A percentile compares a stretch with the other conserved stretches of the same genome.
These are phyloP conservation scores for Sebastiscus tertius DNA, from an alignment of 2,797 vertebrate genomes.

Conservation along the genomic window DNA sequence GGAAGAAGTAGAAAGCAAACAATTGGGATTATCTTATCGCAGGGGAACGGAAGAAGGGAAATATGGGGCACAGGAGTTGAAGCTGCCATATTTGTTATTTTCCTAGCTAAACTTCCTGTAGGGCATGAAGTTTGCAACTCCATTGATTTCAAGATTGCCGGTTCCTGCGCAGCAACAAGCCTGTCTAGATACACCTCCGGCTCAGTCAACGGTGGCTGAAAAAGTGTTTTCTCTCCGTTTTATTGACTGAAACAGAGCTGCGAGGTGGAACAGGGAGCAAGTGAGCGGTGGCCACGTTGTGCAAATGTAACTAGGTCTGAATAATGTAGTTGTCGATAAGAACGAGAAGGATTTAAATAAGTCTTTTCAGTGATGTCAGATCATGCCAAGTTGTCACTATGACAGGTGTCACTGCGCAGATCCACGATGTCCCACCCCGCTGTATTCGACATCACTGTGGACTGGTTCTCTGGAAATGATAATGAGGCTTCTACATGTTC, in stretches of 20 bases:
- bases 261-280: conserved; percentile 16
- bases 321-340: conserved; percentile 48
- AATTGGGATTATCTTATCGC: conserved; percentile 63
- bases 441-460: conserved; percentile 17
- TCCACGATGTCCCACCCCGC: conserved; percentile 45
- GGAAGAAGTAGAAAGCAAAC: conserved; percentile 60
- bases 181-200: conserved; percentile 50
- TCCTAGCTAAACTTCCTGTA: conserved; percentile 47
- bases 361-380: conserved; percentile 17
- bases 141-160: conserved; percentile 59
- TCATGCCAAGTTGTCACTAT: conserved; percentile 70
- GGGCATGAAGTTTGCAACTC: conserved; percentile 55
- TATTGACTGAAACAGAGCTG: conserved; percentile 49
- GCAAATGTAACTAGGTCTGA: conserved; percentile 42
- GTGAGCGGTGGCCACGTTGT: conserved; percentile 18
- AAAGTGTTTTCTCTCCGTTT: conserved; percentile 44
- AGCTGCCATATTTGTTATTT: conserved; percentile 60
- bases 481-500: conserved; percentile 19
- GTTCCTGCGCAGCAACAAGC: conserved; percentile 51
- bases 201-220: conserved; percentile 40
- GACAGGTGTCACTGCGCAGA: conserved; percentile 47
- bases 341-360: conserved; percentile 31
- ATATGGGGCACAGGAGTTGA: conserved; percentile 31
- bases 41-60: conserved; percentile 42
- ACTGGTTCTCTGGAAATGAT: conserved; percentile 33